Conservation (phyloP, 2,797 vertebrate species). For the Artibeus lituratus region DNA sequence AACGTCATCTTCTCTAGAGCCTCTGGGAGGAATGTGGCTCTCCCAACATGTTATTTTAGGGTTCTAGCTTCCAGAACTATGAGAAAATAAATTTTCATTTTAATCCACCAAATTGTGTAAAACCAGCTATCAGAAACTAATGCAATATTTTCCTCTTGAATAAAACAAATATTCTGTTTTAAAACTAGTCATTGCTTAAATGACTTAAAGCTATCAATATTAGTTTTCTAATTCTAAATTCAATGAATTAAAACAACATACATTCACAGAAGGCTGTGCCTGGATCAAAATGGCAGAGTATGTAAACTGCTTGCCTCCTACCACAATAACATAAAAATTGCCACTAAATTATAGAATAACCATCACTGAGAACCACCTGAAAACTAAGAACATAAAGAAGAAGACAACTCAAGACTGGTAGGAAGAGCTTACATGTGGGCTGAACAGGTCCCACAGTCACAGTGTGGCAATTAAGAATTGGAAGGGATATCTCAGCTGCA, state of each 20-base stretch:
- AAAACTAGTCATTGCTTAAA: slow-evolving; percentile 23
- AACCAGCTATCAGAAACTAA: not conserved
- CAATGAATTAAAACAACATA: slow-evolving; percentile 8
- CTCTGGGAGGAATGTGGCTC: not conserved
- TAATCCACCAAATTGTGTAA: not conserved
- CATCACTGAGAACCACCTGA: not conserved
- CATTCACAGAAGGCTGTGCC: not conserved
- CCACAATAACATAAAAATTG: not conserved
- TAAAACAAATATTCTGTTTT: not conserved
- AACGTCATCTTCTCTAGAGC: not conserved
- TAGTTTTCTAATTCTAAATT: slow-evolving; percentile 32
- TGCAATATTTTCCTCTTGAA: not conserved
- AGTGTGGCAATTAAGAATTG: not conserved
- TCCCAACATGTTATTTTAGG: not conserved
- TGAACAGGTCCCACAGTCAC: not conserved
- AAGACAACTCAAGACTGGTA: not conserved
- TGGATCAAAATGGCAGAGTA: not conserved
- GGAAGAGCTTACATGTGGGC: not conserved
- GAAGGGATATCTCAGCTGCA: not conserved
- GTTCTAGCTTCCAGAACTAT: not conserved
- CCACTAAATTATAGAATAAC: not conserved
- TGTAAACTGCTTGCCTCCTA: not conserved
- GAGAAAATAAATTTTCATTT: slow-evolving; percentile 31
- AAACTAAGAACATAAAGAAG: not conserved
- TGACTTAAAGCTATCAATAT: not conserved